Conservation (phyloP, 1,140 invertebrate species). For the Diorhabda sublineata region DNA sequence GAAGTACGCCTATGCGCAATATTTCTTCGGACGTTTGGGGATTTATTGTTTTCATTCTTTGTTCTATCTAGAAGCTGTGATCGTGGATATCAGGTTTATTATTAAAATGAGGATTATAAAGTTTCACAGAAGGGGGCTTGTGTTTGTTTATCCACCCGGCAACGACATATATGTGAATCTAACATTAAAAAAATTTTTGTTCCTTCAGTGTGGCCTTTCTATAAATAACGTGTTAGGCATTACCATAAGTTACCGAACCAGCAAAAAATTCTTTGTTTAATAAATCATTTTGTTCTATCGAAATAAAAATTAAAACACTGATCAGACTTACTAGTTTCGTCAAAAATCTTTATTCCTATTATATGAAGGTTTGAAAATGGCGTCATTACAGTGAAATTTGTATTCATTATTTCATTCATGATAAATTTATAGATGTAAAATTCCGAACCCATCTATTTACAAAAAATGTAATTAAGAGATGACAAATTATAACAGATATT, state of each 20-base stretch:
- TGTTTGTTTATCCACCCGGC: slow-evolving; percentile 11
- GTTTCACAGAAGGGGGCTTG: slow-evolving; percentile 14
- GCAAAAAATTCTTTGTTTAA: too few relatives aligned
- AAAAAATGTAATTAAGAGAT: background rate
- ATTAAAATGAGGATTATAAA: slow-evolving; percentile 14
- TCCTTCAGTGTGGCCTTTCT: slow-evolving; percentile 14
- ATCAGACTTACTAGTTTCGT: too few relatives aligned
- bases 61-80: slow-evolving; percentile 11
- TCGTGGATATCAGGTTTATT: slow-evolving; percentile 13
- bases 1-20: background rate
- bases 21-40: slow-evolving; percentile 5
- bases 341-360: too few relatives aligned
- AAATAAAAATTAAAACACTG: too few relatives aligned
- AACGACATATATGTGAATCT: slow-evolving; percentile 3
- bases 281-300: too few relatives aligned
- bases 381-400: too few relatives aligned
- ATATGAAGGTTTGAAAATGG: too few relatives aligned
- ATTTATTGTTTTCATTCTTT: slow-evolving; percentile 20
- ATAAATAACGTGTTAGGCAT: slow-evolving; percentile 12
- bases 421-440: too few relatives aligned
- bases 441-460: too few relatives aligned
- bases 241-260: background rate
- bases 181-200: slow-evolving; percentile 5
- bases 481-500: background rate
- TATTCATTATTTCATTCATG: too few relatives aligned